These are phyloP conservation scores for Aurelia aurita complex sp. Pacific DNA, from an alignment of 30 jellyfish, hydroid and myxozoan species.

Conservation along the genomic window DNA sequence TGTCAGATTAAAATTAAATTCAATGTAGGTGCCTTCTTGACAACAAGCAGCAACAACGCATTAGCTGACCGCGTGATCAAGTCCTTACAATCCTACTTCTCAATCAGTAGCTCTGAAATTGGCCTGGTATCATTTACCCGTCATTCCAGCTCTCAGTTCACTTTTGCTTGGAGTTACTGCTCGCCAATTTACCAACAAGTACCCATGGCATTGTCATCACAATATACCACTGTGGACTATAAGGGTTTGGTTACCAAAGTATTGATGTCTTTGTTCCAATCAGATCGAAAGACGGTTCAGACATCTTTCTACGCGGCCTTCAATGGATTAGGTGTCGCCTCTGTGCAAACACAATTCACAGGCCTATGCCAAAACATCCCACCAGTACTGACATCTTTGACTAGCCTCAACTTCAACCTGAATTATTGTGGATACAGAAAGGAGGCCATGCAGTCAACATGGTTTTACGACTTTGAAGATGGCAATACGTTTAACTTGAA, in stretches of 20 bases:
- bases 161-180: conserved; percentile 72
- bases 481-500: conserved; percentile 61
- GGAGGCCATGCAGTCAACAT: conserved; percentile 41
- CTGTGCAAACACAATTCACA: conserved; percentile 72
- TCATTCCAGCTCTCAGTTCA: conserved; percentile 33
- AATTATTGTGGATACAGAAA: conserved; percentile 61
- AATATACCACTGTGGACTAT: conserved; percentile 42
- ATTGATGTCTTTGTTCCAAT: conserved; percentile 53
- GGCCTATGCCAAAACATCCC: conserved; percentile 79
- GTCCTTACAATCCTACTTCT: conserved; percentile 29
- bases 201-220: conserved; percentile 13
- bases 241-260: conserved; percentile 51
- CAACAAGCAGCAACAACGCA: conserved; percentile 2
- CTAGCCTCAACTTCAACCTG: conserved; percentile 36
- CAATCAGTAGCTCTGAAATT: conserved; percentile 37
- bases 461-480: conserved; percentile 84
- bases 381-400: conserved; percentile 50
- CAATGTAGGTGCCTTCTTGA: conserved; percentile 20
- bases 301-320: conserved; percentile 62
- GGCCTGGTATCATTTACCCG: conserved; percentile 56
- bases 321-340: conserved; percentile 19
- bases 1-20: conserved; percentile 56
- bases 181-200: conserved; percentile 28
- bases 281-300: conserved; percentile 64
- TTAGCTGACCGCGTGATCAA: conserved; percentile 6